Percentiles rank a stretch among this genome's conserved stretches.
Conservation (phyloP, 2,888 invertebrate species). For the Pammene aurita region DNA sequence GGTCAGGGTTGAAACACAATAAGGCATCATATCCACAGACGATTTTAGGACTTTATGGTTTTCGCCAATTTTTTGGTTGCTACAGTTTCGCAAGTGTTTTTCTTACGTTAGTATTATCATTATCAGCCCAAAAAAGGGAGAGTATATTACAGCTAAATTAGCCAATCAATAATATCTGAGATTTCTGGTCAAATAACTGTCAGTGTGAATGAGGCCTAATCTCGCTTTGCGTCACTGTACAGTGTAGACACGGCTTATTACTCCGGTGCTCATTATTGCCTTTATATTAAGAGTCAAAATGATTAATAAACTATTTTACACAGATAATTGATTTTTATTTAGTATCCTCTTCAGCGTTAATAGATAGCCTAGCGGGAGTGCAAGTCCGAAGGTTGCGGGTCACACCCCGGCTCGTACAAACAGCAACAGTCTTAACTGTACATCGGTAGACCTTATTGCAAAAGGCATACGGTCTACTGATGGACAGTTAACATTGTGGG, state of each 20-base stretch:
- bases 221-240: conserved; percentile 15
- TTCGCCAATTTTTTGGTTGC: background rate
- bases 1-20: conserved; percentile 8
- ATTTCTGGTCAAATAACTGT: background rate
- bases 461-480: too few species aligned
- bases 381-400: too few species aligned
- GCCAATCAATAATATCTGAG: background rate
- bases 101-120: too few species aligned
- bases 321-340: conserved; percentile 1
- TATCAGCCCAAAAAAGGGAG: too few species aligned
- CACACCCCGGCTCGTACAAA: too few species aligned
- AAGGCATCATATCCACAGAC: background rate
- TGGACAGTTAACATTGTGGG: too few species aligned
- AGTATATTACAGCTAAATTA: too few species aligned
- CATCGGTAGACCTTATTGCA: too few species aligned
- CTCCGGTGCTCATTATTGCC: conserved; percentile 48
- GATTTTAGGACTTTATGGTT: background rate
- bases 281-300: conserved; percentile 44
- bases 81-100: background rate
- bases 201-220: background rate
- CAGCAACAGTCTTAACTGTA: too few species aligned
- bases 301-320: conserved; percentile 50
- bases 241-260: conserved; percentile 44
- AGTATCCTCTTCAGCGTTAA: too few species aligned
- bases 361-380: too few species aligned